A percentile compares a stretch with the other conserved stretches of the same genome.
These are phyloP conservation scores for Limanda limanda DNA, from an alignment of 2,113 vertebrate genomes.

Conservation along the genomic window DNA sequence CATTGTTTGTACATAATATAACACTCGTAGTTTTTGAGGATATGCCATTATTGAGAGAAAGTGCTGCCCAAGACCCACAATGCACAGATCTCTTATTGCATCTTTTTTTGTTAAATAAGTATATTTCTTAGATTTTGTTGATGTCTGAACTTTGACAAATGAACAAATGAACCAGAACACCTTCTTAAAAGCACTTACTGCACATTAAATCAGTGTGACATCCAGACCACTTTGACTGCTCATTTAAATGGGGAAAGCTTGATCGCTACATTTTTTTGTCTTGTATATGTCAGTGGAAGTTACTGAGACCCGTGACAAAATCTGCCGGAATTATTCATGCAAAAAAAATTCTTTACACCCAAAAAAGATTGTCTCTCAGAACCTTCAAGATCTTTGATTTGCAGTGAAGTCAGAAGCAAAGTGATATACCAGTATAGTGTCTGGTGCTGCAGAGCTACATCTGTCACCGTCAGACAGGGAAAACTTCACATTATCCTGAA, in stretches of 20 bases:
- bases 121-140: too few relatives aligned
- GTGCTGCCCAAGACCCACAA: too few relatives aligned
- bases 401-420: neutral
- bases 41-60: too few relatives aligned
- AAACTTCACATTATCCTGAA: constrained; percentile 41
- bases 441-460: neutral
- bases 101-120: too few relatives aligned
- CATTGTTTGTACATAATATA: neutral
- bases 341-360: neutral
- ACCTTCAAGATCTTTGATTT: neutral
- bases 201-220: too few relatives aligned
- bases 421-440: neutral
- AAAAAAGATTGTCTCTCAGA: neutral
- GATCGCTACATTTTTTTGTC: neutral
- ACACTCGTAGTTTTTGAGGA: too few relatives aligned
- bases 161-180: too few relatives aligned
- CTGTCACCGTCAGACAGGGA: constrained; percentile 22
- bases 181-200: too few relatives aligned
- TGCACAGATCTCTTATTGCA: too few relatives aligned
- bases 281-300: neutral
- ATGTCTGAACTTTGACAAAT: too few relatives aligned
- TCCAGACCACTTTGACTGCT: neutral
- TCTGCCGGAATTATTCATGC: neutral
- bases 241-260: neutral
- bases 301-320: neutral